Evolutionary conservation across 2,888 invertebrate species (phyloP), one percentile per base, ranked within the genome.

Genomic region (Pachliopta kotzebuea): DNA sequence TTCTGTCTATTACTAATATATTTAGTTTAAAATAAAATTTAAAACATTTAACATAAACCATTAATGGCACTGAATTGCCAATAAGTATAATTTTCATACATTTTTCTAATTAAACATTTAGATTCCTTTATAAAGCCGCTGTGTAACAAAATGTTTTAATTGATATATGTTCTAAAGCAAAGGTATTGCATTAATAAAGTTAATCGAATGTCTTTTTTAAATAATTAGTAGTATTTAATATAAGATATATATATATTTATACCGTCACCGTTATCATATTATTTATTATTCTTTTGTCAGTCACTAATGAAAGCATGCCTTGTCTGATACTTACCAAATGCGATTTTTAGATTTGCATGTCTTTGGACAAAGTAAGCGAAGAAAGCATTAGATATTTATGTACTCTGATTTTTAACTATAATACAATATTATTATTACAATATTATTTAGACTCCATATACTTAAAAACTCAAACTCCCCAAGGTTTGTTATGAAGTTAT

Each of bases 191-290:
- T n/a, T 45, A 18, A 45, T n/a, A n/a, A n/a, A 4, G 18, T 18
- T 45, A n/a, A 45, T 45, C 37, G 37, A 9, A 45, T 45, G n/a
- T n/a, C n/a, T 45, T 45, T 45, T 45, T 45, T 45, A 45, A 45
- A 45, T 45, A 45, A 45, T n/a, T 45, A n/a, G 18, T 45, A 8
- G 18, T 45, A 45, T 45, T 45, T 45, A 45, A n/a, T 45, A 45
- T 45, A 45, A 45, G 45, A 45, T 45, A 45, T n/a, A 1, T 11
- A 31, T 7, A 6, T 31, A n/a, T n/a, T n/a, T n/a, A 2, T 37
- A 37, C 31, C 1, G 14, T 37, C 11, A 37, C 14, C 37, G 37
- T 37, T 14, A 14, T 37, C 37, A 37, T 14, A 4, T 14, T 37
- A 11, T 1, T 37, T 37, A 37, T 37, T 14, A 37, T 11, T 14